Evolutionary conservation across 2,113 vertebrate genomes (phyloP).

Genomic region (Mormoops blainvillei): DNA sequence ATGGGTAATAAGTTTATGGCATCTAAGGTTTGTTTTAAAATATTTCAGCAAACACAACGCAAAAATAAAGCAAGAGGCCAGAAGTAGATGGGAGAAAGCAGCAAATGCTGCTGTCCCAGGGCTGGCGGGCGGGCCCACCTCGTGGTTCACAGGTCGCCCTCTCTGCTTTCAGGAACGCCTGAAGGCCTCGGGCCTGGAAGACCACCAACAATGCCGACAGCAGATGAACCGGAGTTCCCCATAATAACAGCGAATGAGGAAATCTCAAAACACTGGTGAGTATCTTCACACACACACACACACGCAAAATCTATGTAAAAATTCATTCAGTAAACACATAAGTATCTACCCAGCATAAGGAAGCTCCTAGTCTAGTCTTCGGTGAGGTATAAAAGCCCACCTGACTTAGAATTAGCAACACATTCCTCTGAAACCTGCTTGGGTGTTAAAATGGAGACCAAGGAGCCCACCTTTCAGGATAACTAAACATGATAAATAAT

Average conservation of each 20-base stretch:
- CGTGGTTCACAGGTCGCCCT: neutral
- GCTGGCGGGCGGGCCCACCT: no score
- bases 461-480: neutral
- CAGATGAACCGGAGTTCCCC: neutral
- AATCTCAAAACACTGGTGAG: neutral
- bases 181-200: neutral
- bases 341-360: fast-evolving
- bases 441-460: neutral
- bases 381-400: neutral
- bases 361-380: neutral
- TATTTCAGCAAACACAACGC: neutral
- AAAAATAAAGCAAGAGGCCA: neutral
- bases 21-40: neutral
- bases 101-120: neutral
- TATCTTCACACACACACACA: neutral
- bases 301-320: neutral
- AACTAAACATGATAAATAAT: constrained; percentile 55
- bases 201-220: neutral
- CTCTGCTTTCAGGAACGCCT: neutral
- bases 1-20: neutral
- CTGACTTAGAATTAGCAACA: neutral
- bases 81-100: neutral
- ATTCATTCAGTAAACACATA: neutral
- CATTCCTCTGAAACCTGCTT: neutral
- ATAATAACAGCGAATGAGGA: neutral